Base-by-base conservation (phyloP, 2,888 invertebrate genomes). In the Eurytoma californica region DNA sequence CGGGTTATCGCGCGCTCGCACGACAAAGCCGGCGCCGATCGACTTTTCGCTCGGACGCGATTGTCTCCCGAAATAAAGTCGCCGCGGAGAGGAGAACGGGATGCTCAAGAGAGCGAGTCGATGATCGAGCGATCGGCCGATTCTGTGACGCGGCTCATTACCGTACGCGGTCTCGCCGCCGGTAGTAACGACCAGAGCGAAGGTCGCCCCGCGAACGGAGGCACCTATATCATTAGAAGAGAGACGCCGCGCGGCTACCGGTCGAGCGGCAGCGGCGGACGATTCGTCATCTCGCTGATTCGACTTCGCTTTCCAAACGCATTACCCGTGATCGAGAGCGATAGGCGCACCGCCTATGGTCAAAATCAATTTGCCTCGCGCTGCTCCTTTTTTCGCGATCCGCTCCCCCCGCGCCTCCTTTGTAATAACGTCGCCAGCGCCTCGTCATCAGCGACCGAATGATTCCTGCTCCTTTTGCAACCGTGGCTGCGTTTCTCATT, bases 91-190 rank as follows among this genome's bases (percentile, higher is more conserved):
- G 28, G 14, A 28, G 57, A 39, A 39, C 9, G 39, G 7, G 39
- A 39, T 39, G 39, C 39, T 7, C 9, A 68, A 55, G n/a, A n/a
- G 47, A 63, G 63, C 18, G 63, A 63, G 12, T 63, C 39, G 63
- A 39, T 30, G 18, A 63, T 63, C 39, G 78, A 78, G 72, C 53
- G 74, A 77, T 77, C 77, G 80, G 80, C 53, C 77, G 83, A 83
- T 83, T 84, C 77, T 84, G 84, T 84, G 85, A 85, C 84, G 83
- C 76, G 83, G 83, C 80, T 82, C 84, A 84, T 85, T 85, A 83
- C 70, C 79, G 61, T 53, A 18, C 53, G n/a, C 24, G 39, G 16
- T 76, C 68, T 68, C 69, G 67, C 77, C 82, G 83, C 82, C 79
- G 76, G 79, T 66, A 81, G 77, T 83, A 85, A 84, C 83, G 84